Conservation (phyloP, 2,888 invertebrate genomes). For the Drosophila stalkeri region DNA sequence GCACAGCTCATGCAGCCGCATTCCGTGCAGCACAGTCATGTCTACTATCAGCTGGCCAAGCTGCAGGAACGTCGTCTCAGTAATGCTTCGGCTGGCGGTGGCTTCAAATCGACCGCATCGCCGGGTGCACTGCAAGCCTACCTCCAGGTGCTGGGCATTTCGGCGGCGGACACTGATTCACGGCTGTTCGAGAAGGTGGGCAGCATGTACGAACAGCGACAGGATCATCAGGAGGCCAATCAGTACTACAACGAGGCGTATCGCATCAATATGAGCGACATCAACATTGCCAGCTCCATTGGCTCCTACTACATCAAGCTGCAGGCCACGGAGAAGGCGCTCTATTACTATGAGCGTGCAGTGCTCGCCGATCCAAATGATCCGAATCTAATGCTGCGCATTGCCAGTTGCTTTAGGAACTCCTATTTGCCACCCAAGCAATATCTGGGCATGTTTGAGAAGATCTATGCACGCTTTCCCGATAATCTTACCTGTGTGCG, state of each 20-base stretch:
- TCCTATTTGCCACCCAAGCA: slow-evolving; percentile 88
- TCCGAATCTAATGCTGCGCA: slow-evolving; percentile 93
- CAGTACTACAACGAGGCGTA: slow-evolving; percentile 84
- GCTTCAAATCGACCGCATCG: slow-evolving; percentile 50
- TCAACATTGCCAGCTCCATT: slow-evolving; percentile 93
- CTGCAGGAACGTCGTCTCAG: slow-evolving; percentile 88
- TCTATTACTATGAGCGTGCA: slow-evolving; percentile 92
- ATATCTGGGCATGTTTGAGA: slow-evolving; percentile 84
- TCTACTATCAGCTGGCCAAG: slow-evolving; percentile 91
- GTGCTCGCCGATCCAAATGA: slow-evolving; percentile 91
- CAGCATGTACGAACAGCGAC: slow-evolving; percentile 94
- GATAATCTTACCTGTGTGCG: slow-evolving; percentile 97
- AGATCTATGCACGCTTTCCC: slow-evolving; percentile 94
- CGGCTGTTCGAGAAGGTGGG: slow-evolving; percentile 95
- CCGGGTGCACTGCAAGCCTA: slow-evolving; percentile 89
- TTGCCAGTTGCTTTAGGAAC: slow-evolving; percentile 93
- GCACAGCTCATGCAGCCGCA: slow-evolving; percentile 77
- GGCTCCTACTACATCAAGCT: slow-evolving; percentile 95
- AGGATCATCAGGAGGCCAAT: slow-evolving; percentile 94
- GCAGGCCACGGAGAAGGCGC: slow-evolving; percentile 94
- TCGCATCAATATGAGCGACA: slow-evolving; percentile 84
- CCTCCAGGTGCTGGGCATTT: slow-evolving; percentile 91
- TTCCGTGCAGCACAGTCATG: slow-evolving; percentile 86
- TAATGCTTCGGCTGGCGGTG: slow-evolving; percentile 28
- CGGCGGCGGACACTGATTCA: slow-evolving; percentile 94